phyloP scores from a whole-genome alignment of 2,797 vertebrate genomes.

The Falco berigora region DNA sequence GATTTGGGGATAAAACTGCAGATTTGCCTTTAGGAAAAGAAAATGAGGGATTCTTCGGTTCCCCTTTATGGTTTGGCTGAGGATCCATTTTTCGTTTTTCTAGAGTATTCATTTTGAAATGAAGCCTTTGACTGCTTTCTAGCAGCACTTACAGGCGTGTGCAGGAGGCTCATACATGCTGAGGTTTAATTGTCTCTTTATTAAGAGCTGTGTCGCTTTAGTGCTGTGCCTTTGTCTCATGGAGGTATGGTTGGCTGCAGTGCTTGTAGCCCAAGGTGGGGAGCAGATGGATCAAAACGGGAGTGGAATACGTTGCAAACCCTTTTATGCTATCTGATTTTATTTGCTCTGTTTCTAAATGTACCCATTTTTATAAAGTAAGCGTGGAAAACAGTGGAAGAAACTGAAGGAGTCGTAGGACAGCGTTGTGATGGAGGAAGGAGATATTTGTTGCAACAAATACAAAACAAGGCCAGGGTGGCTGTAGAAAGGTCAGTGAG shows the following conservation, averaged over 20 bases:
- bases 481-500: constrained; percentile 26
- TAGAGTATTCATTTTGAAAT: neutral
- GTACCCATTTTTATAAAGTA: neutral
- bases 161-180: neutral
- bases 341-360: neutral
- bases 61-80: neutral
- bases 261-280: neutral
- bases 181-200: neutral
- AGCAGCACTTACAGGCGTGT: neutral
- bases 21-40: neutral
- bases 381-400: neutral
- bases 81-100: neutral
- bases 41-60: neutral
- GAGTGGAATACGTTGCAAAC: neutral
- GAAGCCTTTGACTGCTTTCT: neutral
- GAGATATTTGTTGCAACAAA: neutral
- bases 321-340: neutral
- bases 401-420: neutral
- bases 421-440: neutral
- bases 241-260: neutral
- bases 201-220: neutral
- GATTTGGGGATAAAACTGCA: neutral
- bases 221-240: neutral
- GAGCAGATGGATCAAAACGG: neutral
- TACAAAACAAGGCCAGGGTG: neutral